These are phyloP conservation scores for Tenualosa ilisha DNA, from an alignment of 2,797 vertebrate genomes.

Conservation along the genomic window DNA sequence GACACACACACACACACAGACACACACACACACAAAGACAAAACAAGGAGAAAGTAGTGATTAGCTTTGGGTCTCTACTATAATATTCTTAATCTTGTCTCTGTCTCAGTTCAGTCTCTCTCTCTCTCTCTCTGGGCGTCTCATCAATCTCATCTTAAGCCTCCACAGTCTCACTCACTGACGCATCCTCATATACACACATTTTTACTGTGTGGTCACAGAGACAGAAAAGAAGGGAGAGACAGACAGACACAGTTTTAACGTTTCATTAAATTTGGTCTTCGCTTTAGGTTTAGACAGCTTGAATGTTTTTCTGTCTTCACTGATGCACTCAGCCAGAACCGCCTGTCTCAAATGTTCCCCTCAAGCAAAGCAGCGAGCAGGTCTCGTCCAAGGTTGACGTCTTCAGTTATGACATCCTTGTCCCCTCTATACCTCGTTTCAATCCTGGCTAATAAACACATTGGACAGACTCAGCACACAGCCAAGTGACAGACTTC, in stretches of 20 bases:
- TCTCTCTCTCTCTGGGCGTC: background rate
- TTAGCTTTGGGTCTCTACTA: background rate
- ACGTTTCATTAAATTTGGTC: background rate
- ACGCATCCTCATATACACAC: too few relatives aligned
- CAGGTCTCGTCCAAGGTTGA: background rate
- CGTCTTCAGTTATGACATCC: constrained; percentile 3
- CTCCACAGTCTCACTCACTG: background rate
- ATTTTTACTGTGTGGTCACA: too few relatives aligned
- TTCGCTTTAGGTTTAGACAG: background rate
- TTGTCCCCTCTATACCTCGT: background rate
- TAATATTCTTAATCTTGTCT: background rate
- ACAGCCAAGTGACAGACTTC: background rate
- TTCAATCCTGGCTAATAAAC: background rate
- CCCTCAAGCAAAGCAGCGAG: background rate
- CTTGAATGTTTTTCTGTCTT: background rate
- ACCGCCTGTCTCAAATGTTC: background rate
- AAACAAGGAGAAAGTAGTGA: background rate
- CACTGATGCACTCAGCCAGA: background rate
- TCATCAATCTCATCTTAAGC: background rate
- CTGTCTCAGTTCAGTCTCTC: background rate
- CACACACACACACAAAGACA: background rate
- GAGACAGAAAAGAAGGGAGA: background rate
- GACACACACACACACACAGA: background rate
- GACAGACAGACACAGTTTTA: background rate
- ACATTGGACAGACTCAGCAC: background rate